phyloP scores from a whole-genome alignment of 2,888 invertebrate genomes.

The Melanchra persicariae region DNA sequence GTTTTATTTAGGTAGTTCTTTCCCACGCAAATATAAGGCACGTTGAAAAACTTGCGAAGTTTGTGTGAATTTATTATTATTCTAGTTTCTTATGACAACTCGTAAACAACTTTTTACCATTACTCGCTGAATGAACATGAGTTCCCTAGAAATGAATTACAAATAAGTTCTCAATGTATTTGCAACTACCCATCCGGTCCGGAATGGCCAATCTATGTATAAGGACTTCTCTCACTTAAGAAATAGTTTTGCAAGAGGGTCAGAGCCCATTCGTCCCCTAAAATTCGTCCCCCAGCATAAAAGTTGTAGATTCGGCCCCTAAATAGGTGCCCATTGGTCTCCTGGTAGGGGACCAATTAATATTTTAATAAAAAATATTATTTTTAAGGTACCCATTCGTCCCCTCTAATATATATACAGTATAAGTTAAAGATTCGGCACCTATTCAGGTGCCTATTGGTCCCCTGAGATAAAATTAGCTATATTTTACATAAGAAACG shows the following conservation, averaged over 20 bases:
- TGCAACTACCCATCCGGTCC: not conserved
- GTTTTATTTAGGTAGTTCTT: constrained; percentile 50
- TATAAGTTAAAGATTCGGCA: no score
- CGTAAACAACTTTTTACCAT: constrained; percentile 38
- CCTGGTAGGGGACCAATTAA: no score
- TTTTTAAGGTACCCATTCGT: no score
- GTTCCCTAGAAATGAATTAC: constrained; percentile 24
- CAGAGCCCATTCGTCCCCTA: no score
- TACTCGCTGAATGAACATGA: constrained; percentile 7
- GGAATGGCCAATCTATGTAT: not conserved
- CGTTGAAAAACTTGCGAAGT: constrained; percentile 46
- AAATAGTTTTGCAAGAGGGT: not conserved
- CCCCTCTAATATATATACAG: no score
- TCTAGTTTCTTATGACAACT: constrained; percentile 54
- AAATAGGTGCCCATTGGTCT: no score
- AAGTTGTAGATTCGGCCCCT: no score
- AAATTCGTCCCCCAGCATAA: no score
- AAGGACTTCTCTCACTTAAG: not conserved
- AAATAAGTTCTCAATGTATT: not conserved
- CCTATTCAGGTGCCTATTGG: no score
- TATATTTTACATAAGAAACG: no score
- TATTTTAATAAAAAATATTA: no score
- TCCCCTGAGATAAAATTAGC: no score
- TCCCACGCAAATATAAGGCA: constrained; percentile 66
- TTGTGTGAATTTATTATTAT: constrained; percentile 60